Base-by-base conservation (phyloP, 2,113 vertebrate genomes). In the Desmodus rotundus region DNA sequence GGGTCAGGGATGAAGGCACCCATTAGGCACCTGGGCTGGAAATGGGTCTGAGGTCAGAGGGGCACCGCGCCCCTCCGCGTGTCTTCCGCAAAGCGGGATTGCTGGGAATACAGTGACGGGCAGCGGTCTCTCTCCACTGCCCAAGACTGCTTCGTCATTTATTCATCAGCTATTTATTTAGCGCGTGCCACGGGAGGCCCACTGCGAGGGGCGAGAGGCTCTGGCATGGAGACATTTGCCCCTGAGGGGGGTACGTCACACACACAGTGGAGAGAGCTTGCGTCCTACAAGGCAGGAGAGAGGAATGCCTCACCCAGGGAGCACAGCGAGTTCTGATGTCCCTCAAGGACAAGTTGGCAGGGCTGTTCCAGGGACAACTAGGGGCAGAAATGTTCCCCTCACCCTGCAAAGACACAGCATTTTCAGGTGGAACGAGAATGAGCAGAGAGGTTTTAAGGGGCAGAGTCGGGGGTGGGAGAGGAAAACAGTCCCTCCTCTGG, bases 21-120 rank as follows among this genome's bases (percentile, higher is more conserved):
- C 0, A 5, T 33, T 24, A 41, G 45, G 61, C 36, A 43, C 26
- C 22, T 17, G 24, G 61, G 52, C 28, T 70, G 67, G 68, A 50
- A 54, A 47, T 9, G 19, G 6, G 22, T 24, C 87, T 47, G 41
- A 56, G 56, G 43, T 63, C 70, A 31, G 33, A 43, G 43, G 38
- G 41, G 12, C 0, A 9, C 43, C 19, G 36, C 0, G 5, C 6
- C 17, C 9, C 28, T 28, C 73, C 16, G 41, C 1, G 5, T 41
- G 87, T 45, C 41, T 61, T 73, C 61, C 43, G 43, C 45, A 63
- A 38, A 56, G 65, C 12, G 52, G 36, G 24, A 5, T 11, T n/a
- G 24, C 41, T 9, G 16, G 36, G 47, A 26, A 36, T 2, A 20
- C 22, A 5, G 22, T 0, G 22, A 14, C 11, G 16, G 56, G 22